Conservation (phyloP, 2,888 invertebrate species). For the Proisotoma minuta region DNA sequence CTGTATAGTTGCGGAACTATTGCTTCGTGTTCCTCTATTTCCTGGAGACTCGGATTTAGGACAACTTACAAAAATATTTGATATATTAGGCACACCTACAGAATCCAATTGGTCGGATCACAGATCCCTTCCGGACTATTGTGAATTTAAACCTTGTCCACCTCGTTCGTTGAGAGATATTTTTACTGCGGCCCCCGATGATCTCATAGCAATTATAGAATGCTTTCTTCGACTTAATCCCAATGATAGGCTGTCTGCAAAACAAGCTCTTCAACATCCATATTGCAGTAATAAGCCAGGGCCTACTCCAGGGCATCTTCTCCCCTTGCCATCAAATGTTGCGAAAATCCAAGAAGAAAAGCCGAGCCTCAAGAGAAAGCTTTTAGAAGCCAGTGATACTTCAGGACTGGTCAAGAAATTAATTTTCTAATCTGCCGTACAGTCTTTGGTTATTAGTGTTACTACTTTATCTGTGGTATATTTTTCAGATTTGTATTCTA, state of each 20-base stretch:
- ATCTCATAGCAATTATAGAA: slow-evolving; percentile 75
- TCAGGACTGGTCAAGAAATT: slow-evolving; percentile 40
- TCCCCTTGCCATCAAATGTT: slow-evolving; percentile 71
- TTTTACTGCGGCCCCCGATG: slow-evolving; percentile 91
- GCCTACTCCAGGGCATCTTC: slow-evolving; percentile 74
- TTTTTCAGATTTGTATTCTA: too few species aligned
- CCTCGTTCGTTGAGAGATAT: slow-evolving; percentile 82
- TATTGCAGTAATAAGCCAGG: slow-evolving; percentile 89
- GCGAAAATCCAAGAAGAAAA: slow-evolving; percentile 58
- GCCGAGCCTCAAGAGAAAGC: slow-evolving; percentile 70
- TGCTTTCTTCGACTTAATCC: slow-evolving; percentile 78
- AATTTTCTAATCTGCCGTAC: slow-evolving; percentile 36
- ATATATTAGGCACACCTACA: slow-evolving; percentile 87
- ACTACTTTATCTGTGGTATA: too few species aligned
- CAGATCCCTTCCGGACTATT: slow-evolving; percentile 68
- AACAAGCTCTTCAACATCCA: slow-evolving; percentile 78
- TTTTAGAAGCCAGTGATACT: slow-evolving; percentile 62
- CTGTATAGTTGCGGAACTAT: slow-evolving; percentile 91
- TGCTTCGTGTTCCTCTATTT: slow-evolving; percentile 84
- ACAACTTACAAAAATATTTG: slow-evolving; percentile 91
- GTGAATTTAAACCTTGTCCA: slow-evolving; percentile 82
- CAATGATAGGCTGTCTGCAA: slow-evolving; percentile 70
- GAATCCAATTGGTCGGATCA: slow-evolving; percentile 82
- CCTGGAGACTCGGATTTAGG: slow-evolving; percentile 97
- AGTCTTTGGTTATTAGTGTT: too few species aligned